Evolutionary conservation across 1,140 invertebrate genomes (phyloP).

Genomic region (Thaumetopoea pityocampa): DNA sequence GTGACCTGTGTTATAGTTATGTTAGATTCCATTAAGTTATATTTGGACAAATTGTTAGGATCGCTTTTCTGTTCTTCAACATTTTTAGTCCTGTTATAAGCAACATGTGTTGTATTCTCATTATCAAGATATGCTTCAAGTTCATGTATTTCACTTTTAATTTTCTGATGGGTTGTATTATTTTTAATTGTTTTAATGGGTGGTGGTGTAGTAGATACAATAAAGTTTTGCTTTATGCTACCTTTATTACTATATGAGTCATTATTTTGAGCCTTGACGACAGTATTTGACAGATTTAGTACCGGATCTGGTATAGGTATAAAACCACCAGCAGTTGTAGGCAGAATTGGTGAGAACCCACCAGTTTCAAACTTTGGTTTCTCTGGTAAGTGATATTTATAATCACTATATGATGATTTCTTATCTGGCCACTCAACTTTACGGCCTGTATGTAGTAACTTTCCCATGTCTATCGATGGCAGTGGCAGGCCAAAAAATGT

Average conservation of each 20-base stretch:
- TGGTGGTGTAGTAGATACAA: constrained; percentile 29
- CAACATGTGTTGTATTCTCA: constrained; percentile 55
- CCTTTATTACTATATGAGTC: constrained; percentile 29
- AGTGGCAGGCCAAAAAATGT: constrained; percentile 91
- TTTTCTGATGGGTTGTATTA: constrained; percentile 53
- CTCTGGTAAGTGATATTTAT: constrained; percentile 72
- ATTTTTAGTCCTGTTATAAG: constrained; percentile 65
- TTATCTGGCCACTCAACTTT: constrained; percentile 65
- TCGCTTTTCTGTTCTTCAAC: constrained; percentile 56
- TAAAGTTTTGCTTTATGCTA: constrained; percentile 29
- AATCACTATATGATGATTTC: constrained; percentile 29
- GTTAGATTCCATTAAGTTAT: constrained; percentile 64
- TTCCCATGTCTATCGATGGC: constrained; percentile 82
- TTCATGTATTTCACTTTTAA: constrained; percentile 64
- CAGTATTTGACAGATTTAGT: constrained; percentile 30
- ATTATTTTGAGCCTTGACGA: constrained; percentile 10
- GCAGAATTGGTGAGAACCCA: constrained; percentile 84
- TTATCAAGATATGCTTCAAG: constrained; percentile 51
- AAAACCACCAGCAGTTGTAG: constrained; percentile 82
- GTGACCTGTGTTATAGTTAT: constrained; percentile 57
- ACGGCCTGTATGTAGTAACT: constrained; percentile 77
- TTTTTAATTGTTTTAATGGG: constrained; percentile 33
- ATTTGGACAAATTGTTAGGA: constrained; percentile 50
- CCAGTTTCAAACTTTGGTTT: constrained; percentile 82
- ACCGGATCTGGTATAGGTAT: constrained; percentile 80